Evolutionary conservation across 2,888 invertebrate genomes (phyloP), one percentile per base, ranked within the genome.

Genomic region (Cephus runcator): DNA sequence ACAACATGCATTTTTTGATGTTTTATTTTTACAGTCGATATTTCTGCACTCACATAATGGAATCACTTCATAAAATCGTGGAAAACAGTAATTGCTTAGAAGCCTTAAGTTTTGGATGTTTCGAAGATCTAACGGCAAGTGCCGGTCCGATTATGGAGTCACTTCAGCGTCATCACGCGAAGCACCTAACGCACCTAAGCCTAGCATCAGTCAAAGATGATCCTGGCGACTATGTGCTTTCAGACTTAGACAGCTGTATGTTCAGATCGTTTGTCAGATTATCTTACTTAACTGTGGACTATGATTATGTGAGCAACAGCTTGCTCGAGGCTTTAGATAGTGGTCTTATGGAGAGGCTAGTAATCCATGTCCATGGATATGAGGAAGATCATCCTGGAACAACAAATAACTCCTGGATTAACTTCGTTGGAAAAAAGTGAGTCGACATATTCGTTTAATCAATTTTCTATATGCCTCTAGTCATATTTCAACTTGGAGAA

Each of bases 201-300:
- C 91, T 96, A 84, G 95, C 95, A 82, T 95, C 95, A 76, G 94
- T 96, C 40, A 96, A 96, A 90, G 95, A 95, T 89, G 95, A 95
- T 92, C 95, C 95, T 79, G 93, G 94, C 86, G 93, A 93, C 86
- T 95, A 95, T 91, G 93, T 93, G 76, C 91, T 93, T 75, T 90
- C 93, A 40, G 92, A 93, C 83, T 92, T 95, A 80, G 92, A 94
- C 86, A 92, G 93, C 76, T 89, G 92, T 76, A 90, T 93, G 81
- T 93, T 96, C 84, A 92, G 92, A 82, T 93, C 93, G 76, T 95
- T 95, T 87, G 77, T 81, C 75, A 86, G 85, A 81, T 85, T 91
- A 31, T 84, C 88, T 6, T 79, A 88, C 34, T 90, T 94, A 82
- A 94, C 93, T 83, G 89, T 94, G 84, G 94, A 94, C 88, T 94